A percentile compares a stretch with the other conserved stretches of the same genome.
Conservation (phyloP, 2,888 invertebrate species). For the Margaritifera margaritifera region DNA sequence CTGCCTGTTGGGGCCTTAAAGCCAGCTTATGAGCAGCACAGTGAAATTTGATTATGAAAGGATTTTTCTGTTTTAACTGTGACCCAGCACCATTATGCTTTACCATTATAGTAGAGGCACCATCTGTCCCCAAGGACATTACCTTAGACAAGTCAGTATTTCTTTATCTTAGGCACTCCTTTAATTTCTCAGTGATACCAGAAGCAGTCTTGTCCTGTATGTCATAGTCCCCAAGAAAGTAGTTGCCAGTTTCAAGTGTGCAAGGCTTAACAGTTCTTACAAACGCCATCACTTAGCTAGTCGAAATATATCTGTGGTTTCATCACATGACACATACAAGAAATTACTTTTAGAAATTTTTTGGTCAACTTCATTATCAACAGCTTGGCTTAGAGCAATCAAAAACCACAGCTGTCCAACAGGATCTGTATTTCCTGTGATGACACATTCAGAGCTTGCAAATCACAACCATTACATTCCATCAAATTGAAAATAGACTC, state of each 20-base stretch:
- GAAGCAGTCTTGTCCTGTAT: too few species aligned
- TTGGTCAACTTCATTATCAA: conserved; percentile 2
- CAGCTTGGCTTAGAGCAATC: conserved; percentile 4
- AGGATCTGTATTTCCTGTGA: not conserved
- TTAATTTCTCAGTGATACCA: too few species aligned
- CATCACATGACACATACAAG: conserved; percentile 10
- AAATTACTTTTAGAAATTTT: conserved; percentile 14
- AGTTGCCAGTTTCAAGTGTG: too few species aligned
- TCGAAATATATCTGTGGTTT: conserved; percentile 11
- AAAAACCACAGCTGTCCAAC: conserved; percentile 8
- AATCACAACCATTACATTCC: conserved; percentile 4
- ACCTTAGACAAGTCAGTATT: too few species aligned
- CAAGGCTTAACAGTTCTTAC: not conserved
- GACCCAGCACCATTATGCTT: conserved; percentile 8
- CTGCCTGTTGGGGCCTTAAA: conserved; percentile 7
- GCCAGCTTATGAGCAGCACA: conserved; percentile 13
- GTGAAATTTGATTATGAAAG: conserved; percentile 9
- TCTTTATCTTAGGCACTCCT: too few species aligned
- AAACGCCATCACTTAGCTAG: conserved; percentile 9
- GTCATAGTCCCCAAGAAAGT: too few species aligned
- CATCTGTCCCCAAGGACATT: too few species aligned
- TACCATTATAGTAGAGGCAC: not conserved
- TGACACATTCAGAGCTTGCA: not conserved
- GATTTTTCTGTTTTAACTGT: conserved; percentile 3
- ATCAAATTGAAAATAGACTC: conserved; percentile 9